A percentile compares a stretch with the other conserved stretches of the same genome.
Conservation (phyloP, 2,113 vertebrate species). For the Sitta europaea region DNA sequence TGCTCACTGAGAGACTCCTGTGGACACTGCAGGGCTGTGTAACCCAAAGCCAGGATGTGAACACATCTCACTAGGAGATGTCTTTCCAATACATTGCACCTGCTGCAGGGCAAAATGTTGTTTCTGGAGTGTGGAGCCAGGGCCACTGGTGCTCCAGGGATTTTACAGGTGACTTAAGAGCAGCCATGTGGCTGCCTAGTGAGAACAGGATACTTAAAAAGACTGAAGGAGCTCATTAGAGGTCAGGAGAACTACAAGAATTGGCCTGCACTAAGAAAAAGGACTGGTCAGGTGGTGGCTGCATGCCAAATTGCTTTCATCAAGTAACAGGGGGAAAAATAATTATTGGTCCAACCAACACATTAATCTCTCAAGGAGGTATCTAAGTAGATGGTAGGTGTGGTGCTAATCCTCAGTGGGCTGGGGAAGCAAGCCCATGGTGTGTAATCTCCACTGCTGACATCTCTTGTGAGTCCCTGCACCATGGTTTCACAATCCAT, state of each 20-base stretch:
- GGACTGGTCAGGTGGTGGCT: not conserved
- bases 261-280: not conserved
- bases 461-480: not conserved
- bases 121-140: not conserved
- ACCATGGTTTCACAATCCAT: conserved; percentile 13
- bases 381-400: conserved; percentile 14
- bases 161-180: not conserved
- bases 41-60: not conserved
- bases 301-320: not conserved
- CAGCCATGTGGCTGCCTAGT: not conserved
- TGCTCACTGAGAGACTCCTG: not conserved
- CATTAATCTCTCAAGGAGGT: conserved; percentile 12
- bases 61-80: not conserved
- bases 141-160: not conserved
- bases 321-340: not conserved
- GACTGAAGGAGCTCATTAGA: not conserved
- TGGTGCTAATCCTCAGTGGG: conserved; percentile 37
- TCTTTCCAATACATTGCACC: not conserved
- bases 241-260: not conserved
- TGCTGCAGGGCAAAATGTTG: not conserved
- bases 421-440: not conserved
- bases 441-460: conserved; percentile 4
- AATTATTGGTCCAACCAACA: not conserved
- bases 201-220: not conserved
- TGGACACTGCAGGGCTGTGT: not conserved